These are phyloP conservation scores for Lacerta viridis DNA, from an alignment of 2,797 vertebrate genomes.

Conservation along the genomic window DNA sequence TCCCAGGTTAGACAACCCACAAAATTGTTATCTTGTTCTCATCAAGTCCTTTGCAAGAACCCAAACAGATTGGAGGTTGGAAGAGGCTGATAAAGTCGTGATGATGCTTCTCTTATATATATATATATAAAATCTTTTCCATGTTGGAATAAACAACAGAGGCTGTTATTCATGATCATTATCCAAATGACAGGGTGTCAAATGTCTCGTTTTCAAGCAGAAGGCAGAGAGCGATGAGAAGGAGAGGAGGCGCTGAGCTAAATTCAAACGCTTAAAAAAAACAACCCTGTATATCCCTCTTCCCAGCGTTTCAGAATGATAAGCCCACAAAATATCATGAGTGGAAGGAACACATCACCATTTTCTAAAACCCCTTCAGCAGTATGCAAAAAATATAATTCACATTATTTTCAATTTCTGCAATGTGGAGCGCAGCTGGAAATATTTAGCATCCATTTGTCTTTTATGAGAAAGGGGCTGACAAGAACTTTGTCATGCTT, in stretches of 20 bases:
- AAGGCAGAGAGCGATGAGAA: background rate
- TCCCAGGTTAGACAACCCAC: background rate
- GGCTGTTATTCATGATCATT: constrained; percentile 31
- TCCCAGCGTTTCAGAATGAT: constrained; percentile 23
- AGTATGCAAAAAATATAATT: constrained; percentile 25
- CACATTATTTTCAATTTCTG: constrained; percentile 47
- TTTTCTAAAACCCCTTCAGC: constrained; percentile 29
- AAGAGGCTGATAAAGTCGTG: background rate
- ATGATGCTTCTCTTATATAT: background rate
- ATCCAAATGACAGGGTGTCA: constrained; percentile 48
- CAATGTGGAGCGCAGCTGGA: constrained; percentile 64
- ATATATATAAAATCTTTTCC: constrained; percentile 4
- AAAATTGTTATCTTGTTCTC: constrained; percentile 16
- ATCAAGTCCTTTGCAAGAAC: constrained; percentile 25
- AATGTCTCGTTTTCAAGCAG: background rate
- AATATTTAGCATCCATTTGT: constrained; percentile 64
- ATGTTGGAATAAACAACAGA: constrained; percentile 19
- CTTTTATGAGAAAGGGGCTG: constrained; percentile 59
- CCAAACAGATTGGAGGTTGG: constrained; percentile 16
- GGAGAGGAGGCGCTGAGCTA: background rate
- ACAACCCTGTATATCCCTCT: background rate
- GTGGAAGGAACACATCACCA: constrained; percentile 44
- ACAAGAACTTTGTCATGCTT: constrained; percentile 55
- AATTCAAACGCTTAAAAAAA: constrained; percentile 15
- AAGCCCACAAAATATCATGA: constrained; percentile 32